These are phyloP conservation scores for Andrena bucephala DNA, from an alignment of 2,888 invertebrate genomes.

Conservation along the genomic window DNA sequence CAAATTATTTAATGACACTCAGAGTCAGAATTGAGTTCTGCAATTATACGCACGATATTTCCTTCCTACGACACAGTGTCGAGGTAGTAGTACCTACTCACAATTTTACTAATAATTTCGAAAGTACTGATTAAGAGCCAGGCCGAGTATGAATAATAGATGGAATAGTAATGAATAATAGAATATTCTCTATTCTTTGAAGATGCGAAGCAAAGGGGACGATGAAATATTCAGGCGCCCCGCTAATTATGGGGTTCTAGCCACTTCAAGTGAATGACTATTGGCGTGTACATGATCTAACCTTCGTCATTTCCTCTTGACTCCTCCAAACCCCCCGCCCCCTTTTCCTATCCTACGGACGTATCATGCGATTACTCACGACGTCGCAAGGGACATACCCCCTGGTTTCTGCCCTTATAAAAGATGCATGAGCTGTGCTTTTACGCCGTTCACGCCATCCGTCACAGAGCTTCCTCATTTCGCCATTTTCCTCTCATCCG, in stretches of 20 bases:
- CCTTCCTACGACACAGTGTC: too few species aligned
- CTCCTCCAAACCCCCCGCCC: slow-evolving; percentile 23
- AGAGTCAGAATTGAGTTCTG: background rate
- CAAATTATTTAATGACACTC: background rate
- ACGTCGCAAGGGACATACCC: slow-evolving; percentile 38
- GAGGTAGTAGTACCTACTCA: too few species aligned
- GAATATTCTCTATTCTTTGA: too few species aligned
- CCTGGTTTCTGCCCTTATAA: slow-evolving; percentile 65
- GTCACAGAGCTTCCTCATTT: slow-evolving; percentile 61
- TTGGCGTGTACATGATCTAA: slow-evolving; percentile 37
- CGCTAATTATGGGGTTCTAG: slow-evolving; percentile 55
- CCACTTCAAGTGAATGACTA: slow-evolving; percentile 35
- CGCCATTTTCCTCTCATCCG: slow-evolving; percentile 34
- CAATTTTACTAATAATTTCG: too few species aligned
- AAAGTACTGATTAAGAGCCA: background rate
- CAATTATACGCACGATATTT: background rate
- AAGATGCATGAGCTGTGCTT: slow-evolving; percentile 71
- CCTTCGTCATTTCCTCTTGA: slow-evolving; percentile 55
- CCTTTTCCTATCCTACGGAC: slow-evolving; percentile 21
- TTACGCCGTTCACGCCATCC: slow-evolving; percentile 50
- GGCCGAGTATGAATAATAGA: background rate
- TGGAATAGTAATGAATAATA: too few species aligned
- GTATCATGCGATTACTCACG: slow-evolving; percentile 63
- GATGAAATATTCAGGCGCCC: slow-evolving; percentile 3
- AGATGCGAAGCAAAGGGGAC: slow-evolving; percentile 2